A percentile compares a stretch with the other conserved stretches of the same genome.
Evolutionary conservation across 2,888 invertebrate species (phyloP).

Genomic region (Nebria salina): DNA sequence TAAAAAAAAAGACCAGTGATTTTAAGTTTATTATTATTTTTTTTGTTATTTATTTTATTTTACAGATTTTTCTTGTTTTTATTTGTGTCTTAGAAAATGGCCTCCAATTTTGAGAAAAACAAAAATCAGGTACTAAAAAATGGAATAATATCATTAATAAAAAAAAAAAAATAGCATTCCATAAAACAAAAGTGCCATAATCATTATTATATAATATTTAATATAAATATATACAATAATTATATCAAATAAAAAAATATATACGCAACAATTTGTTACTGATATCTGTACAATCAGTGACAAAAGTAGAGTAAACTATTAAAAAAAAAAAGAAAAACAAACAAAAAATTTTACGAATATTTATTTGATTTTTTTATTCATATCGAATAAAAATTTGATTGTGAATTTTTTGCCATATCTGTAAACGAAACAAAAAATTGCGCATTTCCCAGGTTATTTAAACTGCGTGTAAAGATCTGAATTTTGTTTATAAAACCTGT

Average conservation of each 20-base stretch:
- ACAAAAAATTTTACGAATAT: constrained; percentile 31
- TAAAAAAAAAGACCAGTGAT: constrained; percentile 35
- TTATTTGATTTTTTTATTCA: constrained; percentile 33
- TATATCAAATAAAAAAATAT: constrained; percentile 9
- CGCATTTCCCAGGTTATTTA: constrained; percentile 17
- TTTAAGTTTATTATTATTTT: constrained; percentile 32
- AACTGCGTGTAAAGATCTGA: constrained; percentile 31
- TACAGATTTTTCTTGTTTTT: constrained; percentile 8
- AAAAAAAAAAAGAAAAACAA: constrained; percentile 4
- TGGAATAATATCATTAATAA: constrained; percentile 37
- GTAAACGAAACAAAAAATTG: constrained; percentile 14
- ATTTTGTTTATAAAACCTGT: neutral
- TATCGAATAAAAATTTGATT: constrained; percentile 18
- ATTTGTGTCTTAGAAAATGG: constrained; percentile 42
- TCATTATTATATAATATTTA: constrained; percentile 28
- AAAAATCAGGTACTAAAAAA: constrained; percentile 44
- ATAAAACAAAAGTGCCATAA: constrained; percentile 45
- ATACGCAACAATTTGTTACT: neutral
- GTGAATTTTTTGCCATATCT: constrained; percentile 44
- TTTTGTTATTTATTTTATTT: constrained; percentile 33
- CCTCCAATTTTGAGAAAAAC: constrained; percentile 24
- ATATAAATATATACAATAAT: constrained; percentile 41
- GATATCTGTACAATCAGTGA: constrained; percentile 19
- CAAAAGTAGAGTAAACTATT: constrained; percentile 11
- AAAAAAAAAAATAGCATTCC: constrained; percentile 36